Evolutionary conservation across 1,140 invertebrate genomes (phyloP), one percentile per base, ranked within the genome.

Genomic region (Drosophila santomea): DNA sequence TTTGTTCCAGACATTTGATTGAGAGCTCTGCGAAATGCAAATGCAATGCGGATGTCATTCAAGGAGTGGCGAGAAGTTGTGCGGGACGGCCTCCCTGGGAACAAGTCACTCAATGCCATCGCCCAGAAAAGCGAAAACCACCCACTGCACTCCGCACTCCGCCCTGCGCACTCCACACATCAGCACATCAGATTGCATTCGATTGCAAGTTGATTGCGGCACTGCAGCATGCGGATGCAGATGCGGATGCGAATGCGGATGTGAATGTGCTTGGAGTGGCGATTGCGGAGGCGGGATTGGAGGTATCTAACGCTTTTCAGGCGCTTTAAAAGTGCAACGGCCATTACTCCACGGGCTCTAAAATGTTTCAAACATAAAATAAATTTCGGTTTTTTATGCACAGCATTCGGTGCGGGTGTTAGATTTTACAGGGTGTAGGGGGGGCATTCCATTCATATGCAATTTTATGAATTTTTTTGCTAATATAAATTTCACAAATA

Each of bases 1-100:
- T 84, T 84, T 80, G 74, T 77, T 76, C 73, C 43, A 58, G 52
- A 55, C 81, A 80, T 75, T 73, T 85, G 81, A 83, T 84, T 79
- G 75, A 83, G 76, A 84, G 76, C 80, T 80, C 72, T 72, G 76
- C 73, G 59, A 85, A 84, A 80, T 85, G 81, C 77, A 84, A 85
- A 85, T 80, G 78, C 78, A 80, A 62, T 66, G 66, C 62, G 59
- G 50, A 59, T 75, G 78, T 76, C 73, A 68, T 76, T 77, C 66
- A 72, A 74, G 51, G 39, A 60, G 74, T n/a, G 25, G 51, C 20
- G 48, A 32, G 43, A 15, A 32, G 36, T 10, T 1, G 43, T 10
- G 39, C 7, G n/a, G 47, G 20, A 23, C 8, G 4, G 28, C 6
- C 28, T 68, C 12, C 44, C 35, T 38, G 66, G 32, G 67, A 73